Evolutionary conservation across 1,140 invertebrate genomes (phyloP).

Genomic region (Babylonia areolata): DNA sequence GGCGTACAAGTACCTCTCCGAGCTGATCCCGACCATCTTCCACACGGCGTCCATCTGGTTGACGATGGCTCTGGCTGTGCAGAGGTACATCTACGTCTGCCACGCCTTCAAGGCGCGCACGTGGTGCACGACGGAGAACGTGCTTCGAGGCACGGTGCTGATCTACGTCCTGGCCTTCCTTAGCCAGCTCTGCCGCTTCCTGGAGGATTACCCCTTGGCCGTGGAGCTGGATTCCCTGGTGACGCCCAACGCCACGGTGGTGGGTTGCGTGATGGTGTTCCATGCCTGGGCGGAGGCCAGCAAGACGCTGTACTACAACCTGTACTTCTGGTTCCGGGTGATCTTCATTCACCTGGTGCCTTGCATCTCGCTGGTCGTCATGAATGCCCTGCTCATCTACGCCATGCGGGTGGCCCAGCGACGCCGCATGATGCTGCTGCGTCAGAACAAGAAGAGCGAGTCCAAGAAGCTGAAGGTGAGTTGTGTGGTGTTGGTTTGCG

Average conservation of each 20-base stretch:
- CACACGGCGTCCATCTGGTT: slow-evolving; percentile 94
- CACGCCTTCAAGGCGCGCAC: slow-evolving; percentile 88
- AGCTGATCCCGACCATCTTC: slow-evolving; percentile 86
- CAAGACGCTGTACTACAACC: slow-evolving; percentile 85
- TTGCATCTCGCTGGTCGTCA: slow-evolving; percentile 89
- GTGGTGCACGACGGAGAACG: slow-evolving; percentile 91
- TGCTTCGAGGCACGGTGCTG: slow-evolving; percentile 85
- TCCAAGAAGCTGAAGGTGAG: slow-evolving; percentile 88
- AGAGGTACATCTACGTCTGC: slow-evolving; percentile 93
- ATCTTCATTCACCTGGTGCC: slow-evolving; percentile 93
- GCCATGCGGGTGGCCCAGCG: slow-evolving; percentile 89
- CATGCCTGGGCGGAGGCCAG: slow-evolving; percentile 76
- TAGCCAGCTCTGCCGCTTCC: slow-evolving; percentile 87
- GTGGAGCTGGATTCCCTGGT: slow-evolving; percentile 82
- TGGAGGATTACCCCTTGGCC: slow-evolving; percentile 80
- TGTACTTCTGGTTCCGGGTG: slow-evolving; percentile 90
- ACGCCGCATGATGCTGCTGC: slow-evolving; percentile 86
- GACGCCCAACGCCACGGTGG: slow-evolving; percentile 73
- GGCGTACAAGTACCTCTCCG: slow-evolving; percentile 80
- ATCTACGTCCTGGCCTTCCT: slow-evolving; percentile 86
- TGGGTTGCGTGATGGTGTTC: slow-evolving; percentile 52
- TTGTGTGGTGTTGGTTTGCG: too few species aligned
- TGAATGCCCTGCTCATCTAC: slow-evolving; percentile 91
- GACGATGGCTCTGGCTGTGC: slow-evolving; percentile 89
- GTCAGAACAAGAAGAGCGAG: slow-evolving; percentile 89